These are phyloP conservation scores for Arvicanthis niloticus DNA, from an alignment of 2,113 vertebrate genomes.

Conservation along the genomic window DNA sequence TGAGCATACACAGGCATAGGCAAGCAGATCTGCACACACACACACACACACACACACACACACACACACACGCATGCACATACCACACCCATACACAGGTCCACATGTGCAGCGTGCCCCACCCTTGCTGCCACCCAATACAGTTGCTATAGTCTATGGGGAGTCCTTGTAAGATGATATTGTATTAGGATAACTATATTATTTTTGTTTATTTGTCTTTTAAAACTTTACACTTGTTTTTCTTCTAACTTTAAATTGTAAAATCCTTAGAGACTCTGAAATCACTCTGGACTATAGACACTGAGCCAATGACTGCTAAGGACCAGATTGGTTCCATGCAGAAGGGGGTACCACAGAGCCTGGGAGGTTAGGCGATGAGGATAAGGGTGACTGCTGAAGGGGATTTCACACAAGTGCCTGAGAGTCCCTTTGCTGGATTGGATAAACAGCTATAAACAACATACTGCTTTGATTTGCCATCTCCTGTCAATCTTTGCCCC, in stretches of 20 bases:
- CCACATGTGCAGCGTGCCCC: not conserved
- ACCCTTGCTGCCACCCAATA: not conserved
- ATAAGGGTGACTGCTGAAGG: not conserved
- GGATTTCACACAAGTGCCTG: not conserved
- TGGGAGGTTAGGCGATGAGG: not conserved
- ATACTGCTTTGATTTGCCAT: slow-evolving; percentile 38
- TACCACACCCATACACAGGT: not conserved
- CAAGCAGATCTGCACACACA: too few relatives aligned
- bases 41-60: not conserved
- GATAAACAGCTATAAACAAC: slow-evolving; percentile 30
- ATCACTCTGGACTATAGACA: accelerated
- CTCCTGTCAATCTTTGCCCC: not conserved
- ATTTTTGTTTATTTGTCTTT: not conserved
- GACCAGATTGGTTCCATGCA: accelerated
- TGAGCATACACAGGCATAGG: not conserved
- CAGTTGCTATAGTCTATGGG: too few relatives aligned
- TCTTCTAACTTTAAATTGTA: not conserved
- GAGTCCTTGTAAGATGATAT: not conserved
- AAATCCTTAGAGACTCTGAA: not conserved
- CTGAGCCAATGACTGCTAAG: not conserved
- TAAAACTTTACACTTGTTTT: not conserved
- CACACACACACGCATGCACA: not conserved
- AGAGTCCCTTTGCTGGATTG: not conserved
- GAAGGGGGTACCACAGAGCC: accelerated
- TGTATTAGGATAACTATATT: not conserved